A percentile compares a stretch with the other conserved stretches of the same genome.
These are phyloP conservation scores for Bombus vancouverensis DNA, from an alignment of 1,140 invertebrate species.

Conservation along the genomic window DNA sequence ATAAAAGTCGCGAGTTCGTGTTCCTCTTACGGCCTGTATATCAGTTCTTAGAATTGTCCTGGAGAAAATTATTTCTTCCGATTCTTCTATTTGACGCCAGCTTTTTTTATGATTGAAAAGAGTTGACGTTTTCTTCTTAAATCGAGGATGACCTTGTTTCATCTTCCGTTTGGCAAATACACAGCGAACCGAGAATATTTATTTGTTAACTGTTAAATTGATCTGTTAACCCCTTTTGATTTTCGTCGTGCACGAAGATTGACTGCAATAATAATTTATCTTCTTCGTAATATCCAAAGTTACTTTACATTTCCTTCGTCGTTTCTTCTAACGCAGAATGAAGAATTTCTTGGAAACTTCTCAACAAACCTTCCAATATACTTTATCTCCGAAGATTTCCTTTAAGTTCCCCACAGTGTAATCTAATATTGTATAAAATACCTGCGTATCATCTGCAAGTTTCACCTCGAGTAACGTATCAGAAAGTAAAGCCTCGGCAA, in stretches of 20 bases:
- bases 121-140: background rate
- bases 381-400: background rate
- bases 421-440: background rate
- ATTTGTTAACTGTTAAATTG: too few relatives aligned
- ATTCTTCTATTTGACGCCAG: constrained; percentile 8
- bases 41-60: constrained; percentile 29
- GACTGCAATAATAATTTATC: background rate
- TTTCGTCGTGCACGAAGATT: background rate
- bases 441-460: background rate
- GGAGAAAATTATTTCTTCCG: background rate
- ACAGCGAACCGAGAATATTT: background rate
- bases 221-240: background rate
- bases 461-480: background rate
- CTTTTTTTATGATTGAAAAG: too few relatives aligned
- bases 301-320: background rate
- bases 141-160: background rate
- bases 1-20: constrained; percentile 25
- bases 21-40: background rate
- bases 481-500: background rate
- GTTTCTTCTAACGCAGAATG: background rate
- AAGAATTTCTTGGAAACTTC: background rate
- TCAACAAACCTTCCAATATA: background rate
- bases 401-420: background rate
- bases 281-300: background rate
- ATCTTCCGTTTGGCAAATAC: background rate